Conservation (phyloP, 2,797 vertebrate genomes). For the Alosa sapidissima region DNA sequence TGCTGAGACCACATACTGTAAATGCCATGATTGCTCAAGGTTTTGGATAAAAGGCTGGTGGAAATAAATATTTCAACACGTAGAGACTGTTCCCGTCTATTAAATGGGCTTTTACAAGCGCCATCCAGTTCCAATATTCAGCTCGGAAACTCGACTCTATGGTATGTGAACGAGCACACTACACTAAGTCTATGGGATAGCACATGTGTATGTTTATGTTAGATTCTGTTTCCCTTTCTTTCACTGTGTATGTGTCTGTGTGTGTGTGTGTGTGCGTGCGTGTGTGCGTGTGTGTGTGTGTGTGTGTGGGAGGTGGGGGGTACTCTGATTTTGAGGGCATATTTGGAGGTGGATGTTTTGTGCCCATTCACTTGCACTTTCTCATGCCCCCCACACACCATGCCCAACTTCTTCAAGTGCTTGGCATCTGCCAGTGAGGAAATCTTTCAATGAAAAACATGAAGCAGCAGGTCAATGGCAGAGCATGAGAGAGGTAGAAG, state of each 20-base stretch:
- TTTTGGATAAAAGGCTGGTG: conserved; percentile 49
- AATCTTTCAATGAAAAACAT: conserved; percentile 70
- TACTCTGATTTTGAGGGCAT: not conserved
- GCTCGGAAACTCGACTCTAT: conserved; percentile 61
- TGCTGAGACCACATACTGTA: conserved; percentile 22
- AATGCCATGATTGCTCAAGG: conserved; percentile 38
- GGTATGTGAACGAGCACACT: conserved; percentile 62
- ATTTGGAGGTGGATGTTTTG: conserved; percentile 4
- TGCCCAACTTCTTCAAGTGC: conserved; percentile 47
- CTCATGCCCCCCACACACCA: conserved; percentile 12
- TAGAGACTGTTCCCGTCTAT: conserved; percentile 53
- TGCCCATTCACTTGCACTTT: not conserved
- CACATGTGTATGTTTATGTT: conserved; percentile 32
- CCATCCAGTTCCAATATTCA: conserved; percentile 65
- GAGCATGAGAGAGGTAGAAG: conserved; percentile 60
- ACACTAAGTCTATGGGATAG: not conserved
- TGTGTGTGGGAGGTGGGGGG: conserved; percentile 22
- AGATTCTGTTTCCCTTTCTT: conserved; percentile 22
- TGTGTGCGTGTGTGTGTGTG: conserved; percentile 4
- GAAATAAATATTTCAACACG: conserved; percentile 23
- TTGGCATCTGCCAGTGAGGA: conserved; percentile 60
- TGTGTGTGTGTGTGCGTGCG: not conserved
- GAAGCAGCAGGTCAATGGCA: conserved; percentile 71
- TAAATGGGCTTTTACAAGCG: conserved; percentile 66
- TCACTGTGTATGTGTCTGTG: conserved; percentile 25